Evolutionary conservation across 2,113 vertebrate species (phyloP), one percentile per base, ranked within the genome.

Genomic region (Phasianus colchicus): DNA sequence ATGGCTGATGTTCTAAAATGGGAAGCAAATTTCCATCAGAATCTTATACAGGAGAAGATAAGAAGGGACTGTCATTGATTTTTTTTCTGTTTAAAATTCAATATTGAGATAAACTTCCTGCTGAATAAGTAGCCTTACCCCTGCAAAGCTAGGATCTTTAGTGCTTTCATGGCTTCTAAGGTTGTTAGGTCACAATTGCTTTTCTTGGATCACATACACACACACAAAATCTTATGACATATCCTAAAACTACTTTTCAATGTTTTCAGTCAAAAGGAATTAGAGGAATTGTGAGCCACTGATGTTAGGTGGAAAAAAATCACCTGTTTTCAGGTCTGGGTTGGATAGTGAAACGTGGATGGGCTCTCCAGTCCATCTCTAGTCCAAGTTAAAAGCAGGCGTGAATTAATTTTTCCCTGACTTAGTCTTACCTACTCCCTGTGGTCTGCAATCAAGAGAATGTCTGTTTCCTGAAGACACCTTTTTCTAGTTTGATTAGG

Each of bases 31-130:
- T 21, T 21, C 29, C 21, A 11, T 11, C 9, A 64, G 78, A 88
- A 65, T 57, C 52, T 90, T 40, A 6, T 21, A 52, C 1, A 2
- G 40, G 13, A 74, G 47, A 88, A 90, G 47, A 76, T 66, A 74
- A 77, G 36, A 52, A 42, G 43, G 20, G 8, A 48, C 24, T 32
- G 30, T 9, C 5, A 90, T 78, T 88, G 85, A 71, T 96, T 89
- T 89, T 89, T 89, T 89, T 19, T 65, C 86, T 78, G 17, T 77
- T 83, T 17, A 69, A 74, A 93, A 67, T 80, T 86, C 78, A 77
- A 34, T 89, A 72, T 10, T 54, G 10, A 64, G 64, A 7, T 11
- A 83, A 88, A 38, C 14, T 86, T 91, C 85, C 54, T 89, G 47
- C 72, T 95, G 82, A 86, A 83, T 57, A 38, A 11, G 45, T 80